Evolutionary conservation across 2,888 invertebrate genomes (phyloP).

Genomic region (Nycteola revayana): DNA sequence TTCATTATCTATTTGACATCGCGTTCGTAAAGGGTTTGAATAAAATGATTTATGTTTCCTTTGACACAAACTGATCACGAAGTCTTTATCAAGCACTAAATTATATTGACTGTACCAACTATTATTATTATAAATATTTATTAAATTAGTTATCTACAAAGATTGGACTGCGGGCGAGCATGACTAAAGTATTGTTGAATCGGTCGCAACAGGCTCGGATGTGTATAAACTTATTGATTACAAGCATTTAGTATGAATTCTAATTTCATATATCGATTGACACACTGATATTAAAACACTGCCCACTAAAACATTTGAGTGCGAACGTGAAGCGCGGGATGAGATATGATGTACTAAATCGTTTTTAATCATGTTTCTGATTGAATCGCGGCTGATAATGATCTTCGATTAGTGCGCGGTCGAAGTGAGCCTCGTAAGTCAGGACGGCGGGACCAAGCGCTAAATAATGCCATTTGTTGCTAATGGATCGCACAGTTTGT

Average conservation of each 20-base stretch:
- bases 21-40: conserved; percentile 48
- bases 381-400: conserved; percentile 66
- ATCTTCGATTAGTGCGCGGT: conserved; percentile 64
- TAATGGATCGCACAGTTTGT: conserved; percentile 71
- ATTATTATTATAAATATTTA: too few species aligned
- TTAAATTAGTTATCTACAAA: too few species aligned
- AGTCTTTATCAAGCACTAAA: conserved; percentile 6
- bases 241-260: conserved; percentile 4
- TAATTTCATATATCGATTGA: conserved; percentile 21
- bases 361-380: conserved; percentile 70
- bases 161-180: too few species aligned
- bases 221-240: too few species aligned
- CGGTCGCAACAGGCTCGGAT: too few species aligned
- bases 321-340: conserved; percentile 32
- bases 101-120: not conserved
- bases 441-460: conserved; percentile 12
- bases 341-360: conserved; percentile 53
- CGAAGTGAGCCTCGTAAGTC: conserved; percentile 17
- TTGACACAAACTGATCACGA: conserved; percentile 26
- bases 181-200: too few species aligned
- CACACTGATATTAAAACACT: conserved; percentile 27
- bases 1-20: conserved; percentile 62
- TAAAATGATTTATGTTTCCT: conserved; percentile 60
- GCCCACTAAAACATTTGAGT: conserved; percentile 23
- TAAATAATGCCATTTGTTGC: conserved; percentile 71